These are phyloP conservation scores for Holotrichia oblita DNA, from an alignment of 1,140 invertebrate species.

Conservation along the genomic window DNA sequence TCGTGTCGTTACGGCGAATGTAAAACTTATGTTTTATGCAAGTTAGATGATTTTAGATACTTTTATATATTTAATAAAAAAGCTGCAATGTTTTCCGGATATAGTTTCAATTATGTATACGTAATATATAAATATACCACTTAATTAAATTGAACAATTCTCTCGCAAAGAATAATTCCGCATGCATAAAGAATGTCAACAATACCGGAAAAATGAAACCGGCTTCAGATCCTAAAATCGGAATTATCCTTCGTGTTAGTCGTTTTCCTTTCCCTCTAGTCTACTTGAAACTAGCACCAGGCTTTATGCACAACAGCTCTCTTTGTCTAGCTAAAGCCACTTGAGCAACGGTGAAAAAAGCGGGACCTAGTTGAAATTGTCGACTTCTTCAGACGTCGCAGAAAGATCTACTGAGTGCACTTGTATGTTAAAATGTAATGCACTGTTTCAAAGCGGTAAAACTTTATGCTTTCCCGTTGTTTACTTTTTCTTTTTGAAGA, in stretches of 20 bases:
- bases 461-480: conserved; percentile 36
- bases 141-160: too few relatives aligned
- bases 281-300: conserved; percentile 23
- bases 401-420: conserved; percentile 40
- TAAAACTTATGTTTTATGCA: too few relatives aligned
- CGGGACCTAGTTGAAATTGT: conserved; percentile 32
- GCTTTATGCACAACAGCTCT: conserved; percentile 12
- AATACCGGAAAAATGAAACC: not conserved
- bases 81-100: too few relatives aligned
- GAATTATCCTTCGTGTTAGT: not conserved
- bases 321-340: conserved; percentile 38
- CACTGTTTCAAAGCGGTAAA: conserved; percentile 32
- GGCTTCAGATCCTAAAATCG: not conserved
- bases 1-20: too few relatives aligned
- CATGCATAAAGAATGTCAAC: too few relatives aligned
- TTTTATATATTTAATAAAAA: too few relatives aligned
- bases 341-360: conserved; percentile 11
- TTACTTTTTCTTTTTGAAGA: conserved; percentile 29
- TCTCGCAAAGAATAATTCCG: too few relatives aligned
- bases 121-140: too few relatives aligned
- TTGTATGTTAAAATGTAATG: conserved; percentile 42
- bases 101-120: too few relatives aligned
- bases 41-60: too few relatives aligned
- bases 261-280: not conserved
- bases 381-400: conserved; percentile 19